These are phyloP conservation scores for Hiodon tergisus DNA, from an alignment of 2,113 vertebrate species.

Conservation along the genomic window DNA sequence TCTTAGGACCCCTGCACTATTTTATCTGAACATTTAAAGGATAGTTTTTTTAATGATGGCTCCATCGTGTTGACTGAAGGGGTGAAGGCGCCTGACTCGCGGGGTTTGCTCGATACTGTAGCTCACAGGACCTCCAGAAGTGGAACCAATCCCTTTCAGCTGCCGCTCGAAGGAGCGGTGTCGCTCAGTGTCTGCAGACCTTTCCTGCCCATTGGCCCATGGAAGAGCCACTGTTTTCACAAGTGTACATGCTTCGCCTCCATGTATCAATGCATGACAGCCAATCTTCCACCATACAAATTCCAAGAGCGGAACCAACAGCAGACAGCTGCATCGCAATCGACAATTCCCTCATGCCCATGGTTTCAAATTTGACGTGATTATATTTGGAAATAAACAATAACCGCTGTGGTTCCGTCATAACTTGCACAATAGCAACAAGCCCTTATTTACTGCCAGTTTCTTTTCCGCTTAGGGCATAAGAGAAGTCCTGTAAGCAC, in stretches of 20 bases:
- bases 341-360: neutral
- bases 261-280: neutral
- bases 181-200: neutral
- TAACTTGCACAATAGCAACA: no score
- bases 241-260: neutral
- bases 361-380: neutral
- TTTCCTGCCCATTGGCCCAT: neutral
- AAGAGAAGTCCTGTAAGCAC: no score
- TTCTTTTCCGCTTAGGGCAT: no score
- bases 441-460: no score
- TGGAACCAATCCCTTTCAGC: conserved; percentile 17
- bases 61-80: neutral
- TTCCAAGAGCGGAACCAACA: conserved; percentile 7
- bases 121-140: neutral
- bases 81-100: neutral
- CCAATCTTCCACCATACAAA: neutral
- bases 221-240: neutral
- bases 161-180: neutral
- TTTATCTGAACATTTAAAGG: no score
- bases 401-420: neutral
- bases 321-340: conserved; percentile 3
- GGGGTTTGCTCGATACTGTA: no score
- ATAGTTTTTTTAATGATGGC: neutral
- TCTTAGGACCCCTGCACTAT: no score
- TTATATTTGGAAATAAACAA: neutral